Conservation (phyloP, 2,888 invertebrate genomes). For the Chrysina gloriosa region DNA sequence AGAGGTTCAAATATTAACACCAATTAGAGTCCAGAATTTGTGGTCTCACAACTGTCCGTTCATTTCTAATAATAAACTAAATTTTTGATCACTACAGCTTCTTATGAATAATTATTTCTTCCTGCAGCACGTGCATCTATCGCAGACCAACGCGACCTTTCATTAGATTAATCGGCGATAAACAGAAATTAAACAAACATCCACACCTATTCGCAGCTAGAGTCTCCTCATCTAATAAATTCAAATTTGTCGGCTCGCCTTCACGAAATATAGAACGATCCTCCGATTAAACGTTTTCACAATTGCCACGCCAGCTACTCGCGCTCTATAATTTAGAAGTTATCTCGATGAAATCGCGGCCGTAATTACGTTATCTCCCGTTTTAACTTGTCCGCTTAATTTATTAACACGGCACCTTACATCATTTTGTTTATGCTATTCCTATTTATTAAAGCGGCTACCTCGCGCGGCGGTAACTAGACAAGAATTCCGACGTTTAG, state of each 20-base stretch:
- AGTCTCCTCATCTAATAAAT: background rate
- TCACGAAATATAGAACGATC: slow-evolving; percentile 20
- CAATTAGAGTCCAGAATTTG: too few species aligned
- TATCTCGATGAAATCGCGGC: slow-evolving; percentile 27
- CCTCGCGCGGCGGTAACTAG: background rate
- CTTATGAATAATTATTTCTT: background rate
- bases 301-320: slow-evolving; percentile 11
- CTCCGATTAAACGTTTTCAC: slow-evolving; percentile 8
- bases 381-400: slow-evolving; percentile 23
- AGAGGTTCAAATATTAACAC: too few species aligned
- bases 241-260: slow-evolving; percentile 10
- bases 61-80: too few species aligned
- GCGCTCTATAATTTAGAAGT: slow-evolving; percentile 14
- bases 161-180: background rate
- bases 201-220: background rate
- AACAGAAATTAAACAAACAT: background rate
- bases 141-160: too few species aligned
- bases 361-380: slow-evolving; percentile 25
- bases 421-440: slow-evolving; percentile 13
- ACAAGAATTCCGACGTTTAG: slow-evolving; percentile 4
- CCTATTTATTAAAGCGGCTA: slow-evolving; percentile 5
- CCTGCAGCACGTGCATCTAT: background rate
- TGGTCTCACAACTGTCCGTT: too few species aligned
- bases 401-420: slow-evolving; percentile 23
- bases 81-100: too few species aligned